Evolutionary conservation across 2,113 vertebrate species (phyloP).

Genomic region (Syngnathus floridae): DNA sequence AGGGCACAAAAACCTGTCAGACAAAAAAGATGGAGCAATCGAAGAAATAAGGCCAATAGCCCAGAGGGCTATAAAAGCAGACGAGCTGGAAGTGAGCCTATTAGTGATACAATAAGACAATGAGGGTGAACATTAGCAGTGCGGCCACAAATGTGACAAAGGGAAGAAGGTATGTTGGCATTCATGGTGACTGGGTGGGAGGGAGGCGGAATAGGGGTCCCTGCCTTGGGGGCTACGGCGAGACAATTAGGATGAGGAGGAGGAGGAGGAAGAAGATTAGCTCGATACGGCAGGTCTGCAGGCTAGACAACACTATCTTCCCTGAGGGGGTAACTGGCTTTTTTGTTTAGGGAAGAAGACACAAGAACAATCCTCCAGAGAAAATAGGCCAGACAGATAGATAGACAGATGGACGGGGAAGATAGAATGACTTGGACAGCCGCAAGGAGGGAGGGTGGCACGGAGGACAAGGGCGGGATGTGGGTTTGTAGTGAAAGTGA

Average conservation of each 20-base stretch:
- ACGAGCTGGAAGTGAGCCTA: conserved; percentile 34
- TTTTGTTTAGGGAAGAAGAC: conserved; percentile 61
- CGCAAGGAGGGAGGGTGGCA: conserved; percentile 9
- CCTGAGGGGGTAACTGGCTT: conserved; percentile 43
- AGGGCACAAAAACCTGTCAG: conserved; percentile 19
- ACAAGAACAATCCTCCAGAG: conserved; percentile 52
- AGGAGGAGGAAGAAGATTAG: conserved; percentile 32
- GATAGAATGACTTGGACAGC: conserved; percentile 28
- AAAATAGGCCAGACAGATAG: conserved; percentile 57
- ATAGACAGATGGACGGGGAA: conserved; percentile 23
- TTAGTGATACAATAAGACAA: conserved; percentile 35
- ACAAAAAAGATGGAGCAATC: conserved; percentile 16
- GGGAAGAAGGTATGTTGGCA: conserved; percentile 20
- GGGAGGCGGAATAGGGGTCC: conserved; percentile 35
- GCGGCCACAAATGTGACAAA: conserved; percentile 26
- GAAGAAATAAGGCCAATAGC: conserved; percentile 40
- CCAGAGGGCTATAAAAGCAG: conserved; percentile 25
- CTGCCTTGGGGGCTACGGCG: conserved; percentile 17
- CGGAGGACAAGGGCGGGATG: conserved; percentile 6
- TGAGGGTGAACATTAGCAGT: conserved; percentile 23
- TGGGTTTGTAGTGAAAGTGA: conserved; percentile 18
- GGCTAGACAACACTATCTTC: conserved; percentile 69
- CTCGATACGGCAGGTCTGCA: conserved; percentile 48
- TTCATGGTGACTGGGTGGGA: conserved; percentile 19
- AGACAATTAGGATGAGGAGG: conserved; percentile 39